phyloP scores from a whole-genome alignment of 1,140 invertebrate genomes.

The Drosophila sechellia region DNA sequence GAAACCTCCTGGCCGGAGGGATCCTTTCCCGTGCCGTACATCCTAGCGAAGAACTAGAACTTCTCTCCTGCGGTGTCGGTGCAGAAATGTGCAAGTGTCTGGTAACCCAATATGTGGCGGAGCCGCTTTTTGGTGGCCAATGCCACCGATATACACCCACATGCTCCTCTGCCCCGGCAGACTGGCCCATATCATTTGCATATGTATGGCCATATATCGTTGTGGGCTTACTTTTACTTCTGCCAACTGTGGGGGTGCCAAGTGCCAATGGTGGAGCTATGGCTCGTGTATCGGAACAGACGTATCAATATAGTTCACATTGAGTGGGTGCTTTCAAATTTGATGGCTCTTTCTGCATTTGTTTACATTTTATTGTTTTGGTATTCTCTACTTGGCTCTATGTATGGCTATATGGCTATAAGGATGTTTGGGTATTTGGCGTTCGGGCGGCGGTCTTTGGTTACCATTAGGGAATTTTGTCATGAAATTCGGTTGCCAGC shows the following conservation, averaged over 20 bases:
- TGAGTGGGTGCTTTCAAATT: constrained; percentile 78
- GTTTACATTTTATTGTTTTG: constrained; percentile 82
- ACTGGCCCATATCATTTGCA: constrained; percentile 75
- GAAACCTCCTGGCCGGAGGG: constrained; percentile 10
- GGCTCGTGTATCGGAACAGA: constrained; percentile 36
- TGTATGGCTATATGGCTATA: constrained; percentile 1
- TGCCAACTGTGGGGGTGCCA: constrained; percentile 4
- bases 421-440: background rate
- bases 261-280: background rate
- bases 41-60: constrained; percentile 40
- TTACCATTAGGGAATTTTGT: constrained; percentile 81
- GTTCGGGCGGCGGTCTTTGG: constrained; percentile 46
- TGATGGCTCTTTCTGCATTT: constrained; percentile 75
- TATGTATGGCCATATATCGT: constrained; percentile 62
- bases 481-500: constrained; percentile 72
- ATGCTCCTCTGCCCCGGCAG: constrained; percentile 13
- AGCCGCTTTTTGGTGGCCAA: constrained; percentile 39
- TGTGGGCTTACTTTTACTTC: background rate
- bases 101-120: constrained; percentile 72
- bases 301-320: constrained; percentile 65
- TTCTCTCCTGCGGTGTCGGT: constrained; percentile 76
- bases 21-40: constrained; percentile 40
- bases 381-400: constrained; percentile 20
- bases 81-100: constrained; percentile 82
- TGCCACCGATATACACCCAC: constrained; percentile 23